Conservation (phyloP, 2,888 invertebrate species). For the Coelopa pilipes region DNA sequence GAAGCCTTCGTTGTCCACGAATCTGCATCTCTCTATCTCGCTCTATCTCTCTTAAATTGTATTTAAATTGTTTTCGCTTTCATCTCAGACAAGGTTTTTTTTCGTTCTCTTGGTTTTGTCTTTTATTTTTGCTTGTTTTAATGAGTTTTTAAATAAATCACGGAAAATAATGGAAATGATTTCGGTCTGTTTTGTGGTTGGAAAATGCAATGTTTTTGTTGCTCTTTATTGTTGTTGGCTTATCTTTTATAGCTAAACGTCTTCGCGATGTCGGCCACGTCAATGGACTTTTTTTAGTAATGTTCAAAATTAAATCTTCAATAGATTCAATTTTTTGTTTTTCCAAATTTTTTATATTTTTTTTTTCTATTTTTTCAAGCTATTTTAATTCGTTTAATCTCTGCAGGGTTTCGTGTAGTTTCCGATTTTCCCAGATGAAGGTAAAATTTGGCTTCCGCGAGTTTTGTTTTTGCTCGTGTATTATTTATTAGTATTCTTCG, state of each 20-base stretch:
- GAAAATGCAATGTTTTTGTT: neutral
- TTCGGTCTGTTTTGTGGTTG: too few relatives aligned
- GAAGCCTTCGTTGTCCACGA: neutral
- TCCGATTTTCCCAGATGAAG: neutral
- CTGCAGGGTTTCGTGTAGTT: neutral
- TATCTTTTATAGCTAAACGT: conserved; percentile 22
- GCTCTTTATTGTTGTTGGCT: conserved; percentile 3
- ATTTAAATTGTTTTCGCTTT: conserved; percentile 1
- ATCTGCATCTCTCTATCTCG: neutral
- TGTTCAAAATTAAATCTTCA: neutral
- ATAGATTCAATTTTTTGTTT: conserved; percentile 20
- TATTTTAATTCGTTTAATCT: neutral
- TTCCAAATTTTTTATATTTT: neutral
- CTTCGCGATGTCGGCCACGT: conserved; percentile 8
- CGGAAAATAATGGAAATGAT: neutral
- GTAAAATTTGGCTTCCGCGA: neutral
- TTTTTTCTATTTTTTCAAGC: neutral
- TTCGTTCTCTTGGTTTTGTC: neutral
- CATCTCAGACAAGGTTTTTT: neutral
- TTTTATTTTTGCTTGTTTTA: conserved; percentile 1
- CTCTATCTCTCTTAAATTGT: neutral
- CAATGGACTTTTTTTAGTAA: conserved; percentile 14
- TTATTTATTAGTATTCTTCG: neutral
- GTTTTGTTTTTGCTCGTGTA: neutral
- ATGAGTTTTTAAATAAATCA: conserved; percentile 4